Conservation (phyloP, 1,140 invertebrate species). For the Mizuhopecten yessoensis region DNA sequence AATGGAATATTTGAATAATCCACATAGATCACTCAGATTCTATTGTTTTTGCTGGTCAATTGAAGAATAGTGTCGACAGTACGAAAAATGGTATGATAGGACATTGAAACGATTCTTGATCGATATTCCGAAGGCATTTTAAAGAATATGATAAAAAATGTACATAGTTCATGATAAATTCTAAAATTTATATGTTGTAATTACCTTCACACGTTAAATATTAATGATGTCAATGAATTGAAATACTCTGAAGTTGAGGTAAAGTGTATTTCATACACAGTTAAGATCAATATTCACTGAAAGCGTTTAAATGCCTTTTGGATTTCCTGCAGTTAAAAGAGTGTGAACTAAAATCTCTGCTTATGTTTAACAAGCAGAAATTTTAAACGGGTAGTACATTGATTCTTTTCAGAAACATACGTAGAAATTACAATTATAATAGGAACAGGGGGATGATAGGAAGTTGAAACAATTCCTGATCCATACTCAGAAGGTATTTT, state of each 20-base stretch:
- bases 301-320: neutral
- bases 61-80: neutral
- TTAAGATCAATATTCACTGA: neutral
- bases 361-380: neutral
- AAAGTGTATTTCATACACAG: neutral
- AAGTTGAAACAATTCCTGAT: neutral
- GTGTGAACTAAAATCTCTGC: neutral
- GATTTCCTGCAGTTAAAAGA: too few relatives aligned
- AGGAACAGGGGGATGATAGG: neutral
- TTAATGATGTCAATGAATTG: neutral
- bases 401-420: neutral
- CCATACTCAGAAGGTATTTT: neutral
- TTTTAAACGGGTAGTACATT: neutral
- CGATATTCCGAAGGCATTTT: too few relatives aligned
- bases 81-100: neutral
- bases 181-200: neutral
- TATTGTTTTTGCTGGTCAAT: neutral
- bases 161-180: neutral
- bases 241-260: neutral
- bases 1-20: neutral
- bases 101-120: too few relatives aligned
- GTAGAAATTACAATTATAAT: too few relatives aligned
- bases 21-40: neutral
- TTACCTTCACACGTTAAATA: neutral
- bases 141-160: neutral